Percentiles rank a stretch among this genome's conserved stretches.
Conservation (phyloP, 2,797 vertebrate genomes). For the Masticophis lateralis region DNA sequence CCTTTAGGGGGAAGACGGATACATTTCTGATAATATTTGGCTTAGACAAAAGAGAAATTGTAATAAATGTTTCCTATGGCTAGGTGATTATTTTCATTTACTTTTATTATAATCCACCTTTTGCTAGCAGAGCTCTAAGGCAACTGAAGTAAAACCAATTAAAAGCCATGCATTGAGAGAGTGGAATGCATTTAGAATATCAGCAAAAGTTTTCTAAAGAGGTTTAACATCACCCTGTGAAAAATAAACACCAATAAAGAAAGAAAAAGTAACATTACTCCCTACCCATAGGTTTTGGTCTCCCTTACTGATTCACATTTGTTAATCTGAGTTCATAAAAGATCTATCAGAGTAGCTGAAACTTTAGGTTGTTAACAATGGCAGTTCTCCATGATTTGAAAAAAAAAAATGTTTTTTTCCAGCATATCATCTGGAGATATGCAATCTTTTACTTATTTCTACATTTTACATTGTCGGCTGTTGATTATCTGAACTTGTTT, state of each 20-base stretch:
- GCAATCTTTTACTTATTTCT: neutral
- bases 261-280: neutral
- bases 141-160: neutral
- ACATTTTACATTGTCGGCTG: neutral
- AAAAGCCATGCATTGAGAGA: neutral
- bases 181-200: neutral
- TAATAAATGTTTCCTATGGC: neutral
- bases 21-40: neutral
- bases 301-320: neutral
- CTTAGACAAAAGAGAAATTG: neutral
- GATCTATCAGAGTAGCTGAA: neutral
- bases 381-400: neutral
- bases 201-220: neutral
- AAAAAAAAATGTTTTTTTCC: neutral
- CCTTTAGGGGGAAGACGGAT: neutral
- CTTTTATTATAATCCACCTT: neutral
- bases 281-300: neutral
- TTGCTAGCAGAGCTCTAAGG: neutral
- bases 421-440: neutral
- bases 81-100: neutral
- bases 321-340: neutral
- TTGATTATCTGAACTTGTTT: neutral
- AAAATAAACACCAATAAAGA: neutral
- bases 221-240: neutral
- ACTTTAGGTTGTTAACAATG: neutral